These are phyloP conservation scores for Prosapia bicincta DNA, from an alignment of 2,888 invertebrate genomes.

Conservation along the genomic window DNA sequence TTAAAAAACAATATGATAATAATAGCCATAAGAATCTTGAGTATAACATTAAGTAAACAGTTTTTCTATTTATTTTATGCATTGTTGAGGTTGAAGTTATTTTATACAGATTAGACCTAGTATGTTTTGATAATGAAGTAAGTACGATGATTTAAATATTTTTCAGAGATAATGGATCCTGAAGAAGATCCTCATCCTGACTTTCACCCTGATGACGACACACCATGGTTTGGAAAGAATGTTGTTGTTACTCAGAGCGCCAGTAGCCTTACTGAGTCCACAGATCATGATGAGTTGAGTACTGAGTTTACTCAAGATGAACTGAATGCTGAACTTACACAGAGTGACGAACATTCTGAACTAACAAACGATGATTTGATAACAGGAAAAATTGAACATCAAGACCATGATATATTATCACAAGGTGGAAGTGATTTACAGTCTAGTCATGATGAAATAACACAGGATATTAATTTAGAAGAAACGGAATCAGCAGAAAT, in stretches of 20 bases:
- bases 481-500: neutral
- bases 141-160: no score
- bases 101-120: no score
- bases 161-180: neutral
- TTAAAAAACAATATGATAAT: no score
- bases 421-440: neutral
- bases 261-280: neutral
- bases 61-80: no score
- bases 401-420: neutral
- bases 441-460: neutral
- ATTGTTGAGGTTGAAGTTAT: no score
- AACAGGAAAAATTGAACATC: neutral
- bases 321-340: neutral
- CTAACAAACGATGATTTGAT: neutral
- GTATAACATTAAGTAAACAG: no score
- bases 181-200: neutral
- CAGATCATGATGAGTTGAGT: neutral
- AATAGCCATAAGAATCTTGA: no score
- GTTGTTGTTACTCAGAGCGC: neutral
- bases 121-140: no score
- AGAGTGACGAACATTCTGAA: neutral
- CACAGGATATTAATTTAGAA: neutral
- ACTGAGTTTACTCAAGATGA: neutral
- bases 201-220: neutral
- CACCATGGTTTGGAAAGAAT: neutral